A percentile compares a stretch with the other conserved stretches of the same genome.
Evolutionary conservation across 2,113 vertebrate genomes (phyloP).

Genomic region (Mola mola): DNA sequence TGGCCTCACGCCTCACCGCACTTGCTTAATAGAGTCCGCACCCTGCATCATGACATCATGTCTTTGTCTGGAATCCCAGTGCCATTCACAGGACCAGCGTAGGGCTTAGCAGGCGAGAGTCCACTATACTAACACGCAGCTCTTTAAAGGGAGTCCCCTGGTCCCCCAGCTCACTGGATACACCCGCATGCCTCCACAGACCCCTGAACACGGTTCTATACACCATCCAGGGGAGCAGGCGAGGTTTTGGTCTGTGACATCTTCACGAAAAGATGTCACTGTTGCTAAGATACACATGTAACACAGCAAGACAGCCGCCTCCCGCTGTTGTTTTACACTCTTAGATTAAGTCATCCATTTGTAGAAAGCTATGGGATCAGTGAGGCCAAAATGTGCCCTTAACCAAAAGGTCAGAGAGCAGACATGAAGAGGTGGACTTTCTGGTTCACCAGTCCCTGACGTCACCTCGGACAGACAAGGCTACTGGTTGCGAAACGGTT

Average conservation of each 20-base stretch:
- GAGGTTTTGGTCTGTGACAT: too few relatives aligned
- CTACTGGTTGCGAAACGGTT: conserved; percentile 43
- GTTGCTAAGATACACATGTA: too few relatives aligned
- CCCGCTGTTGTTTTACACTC: conserved; percentile 4
- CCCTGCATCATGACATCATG: conserved; percentile 91
- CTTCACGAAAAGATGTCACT: too few relatives aligned
- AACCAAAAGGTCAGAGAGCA: conserved; percentile 39
- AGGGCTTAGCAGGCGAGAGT: conserved; percentile 77
- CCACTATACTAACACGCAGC: conserved; percentile 76
- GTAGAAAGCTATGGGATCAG: conserved; percentile 44
- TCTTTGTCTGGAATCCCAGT: conserved; percentile 90
- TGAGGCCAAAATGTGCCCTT: conserved; percentile 24
- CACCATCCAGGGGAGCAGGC: conserved; percentile 11
- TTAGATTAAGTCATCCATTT: conserved; percentile 34
- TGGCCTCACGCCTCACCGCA: conserved; percentile 88
- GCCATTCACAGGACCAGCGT: conserved; percentile 81
- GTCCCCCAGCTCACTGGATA: conserved; percentile 63
- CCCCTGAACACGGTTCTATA: conserved; percentile 51
- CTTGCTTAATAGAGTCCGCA: conserved; percentile 85
- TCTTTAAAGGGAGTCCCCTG: conserved; percentile 75
- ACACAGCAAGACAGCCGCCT: not conserved
- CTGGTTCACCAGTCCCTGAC: conserved; percentile 43
- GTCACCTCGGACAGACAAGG: conserved; percentile 15
- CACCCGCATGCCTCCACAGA: conserved; percentile 61
- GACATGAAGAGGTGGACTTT: conserved; percentile 37